Conservation (phyloP, 2,888 invertebrate species). For the Spisula subtruncata region DNA sequence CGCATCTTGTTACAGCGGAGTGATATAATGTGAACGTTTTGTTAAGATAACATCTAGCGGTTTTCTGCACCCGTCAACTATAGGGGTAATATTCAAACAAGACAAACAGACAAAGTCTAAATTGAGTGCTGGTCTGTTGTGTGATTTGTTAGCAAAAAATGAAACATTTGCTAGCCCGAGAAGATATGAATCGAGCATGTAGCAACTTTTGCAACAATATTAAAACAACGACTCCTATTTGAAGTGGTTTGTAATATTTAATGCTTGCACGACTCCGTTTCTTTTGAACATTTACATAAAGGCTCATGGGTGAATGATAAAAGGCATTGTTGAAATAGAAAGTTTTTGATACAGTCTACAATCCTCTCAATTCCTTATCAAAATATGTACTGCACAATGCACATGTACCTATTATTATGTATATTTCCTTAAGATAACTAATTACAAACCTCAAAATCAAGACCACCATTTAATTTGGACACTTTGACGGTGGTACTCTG, state of each 20-base stretch:
- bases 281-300: not conserved
- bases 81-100: not conserved
- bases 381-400: too few species aligned
- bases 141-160: not conserved
- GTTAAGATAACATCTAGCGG: conserved; percentile 2
- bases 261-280: not conserved
- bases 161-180: not conserved
- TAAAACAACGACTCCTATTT: not conserved
- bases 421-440: not conserved
- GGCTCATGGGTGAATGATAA: not conserved
- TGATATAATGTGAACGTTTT: not conserved
- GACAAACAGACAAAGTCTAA: not conserved
- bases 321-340: too few species aligned
- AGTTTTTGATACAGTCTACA: too few species aligned
- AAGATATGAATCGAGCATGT: not conserved
- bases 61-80: not conserved
- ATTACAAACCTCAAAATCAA: not conserved
- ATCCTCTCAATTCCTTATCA: too few species aligned
- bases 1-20: not conserved
- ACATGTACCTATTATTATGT: too few species aligned
- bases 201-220: not conserved
- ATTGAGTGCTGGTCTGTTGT: not conserved
- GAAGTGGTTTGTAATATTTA: not conserved
- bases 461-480: too few species aligned
- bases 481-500: too few species aligned